Evolutionary conservation across 37 sponge, comb jelly and placozoan genomes (phyloP), one percentile per base, ranked within the genome.

Genomic region (Axinella damicornis): DNA sequence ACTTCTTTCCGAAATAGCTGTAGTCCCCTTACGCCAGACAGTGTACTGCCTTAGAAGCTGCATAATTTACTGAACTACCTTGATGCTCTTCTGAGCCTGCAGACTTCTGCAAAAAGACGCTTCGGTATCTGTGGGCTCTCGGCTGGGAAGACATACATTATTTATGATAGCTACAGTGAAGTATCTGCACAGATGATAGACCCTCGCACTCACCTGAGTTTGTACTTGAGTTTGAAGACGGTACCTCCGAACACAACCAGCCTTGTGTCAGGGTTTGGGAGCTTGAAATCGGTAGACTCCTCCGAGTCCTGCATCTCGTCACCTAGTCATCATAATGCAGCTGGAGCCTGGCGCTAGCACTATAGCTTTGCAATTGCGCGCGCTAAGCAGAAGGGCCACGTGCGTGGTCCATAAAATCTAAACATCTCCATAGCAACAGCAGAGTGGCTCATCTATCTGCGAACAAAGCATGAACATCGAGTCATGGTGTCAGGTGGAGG

Each of bases 401-500:
- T 46, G 46, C 46, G 46, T 9, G 9, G 46, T 9, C 6, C 57
- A 67, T 21, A 18, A 2, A 12, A 24, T 5, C 21, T 24, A 18
- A 16, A 2, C 12, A 19, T 59, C 27, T 76, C 59, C 77, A 60
- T 76, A 19, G 30, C 37, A 35, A 22, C 59, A 6, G n/a, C 52
- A 60, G 58, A 30, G 30, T 2, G 30, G 78, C 54, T 21, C 14
- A 17, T 40, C 54, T 46, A 9, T 9, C 9, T 12, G 46, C 9
- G 46, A 46, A 46, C 46, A 46, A 4, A 20, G 74, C 19, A 95
- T 95, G 95, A 91, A 96, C 78, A 56, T 84, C 16, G 97, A 96
- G 78, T 90, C 91, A 12, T 96, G 97, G 97, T 96, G 97, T 78
- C 74, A 87, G 52, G 94, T 93, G 28, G 97, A 96, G 53, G 61